These are phyloP conservation scores for Lycodopsis pacificus DNA, from an alignment of 2,797 vertebrate species.

Conservation along the genomic window DNA sequence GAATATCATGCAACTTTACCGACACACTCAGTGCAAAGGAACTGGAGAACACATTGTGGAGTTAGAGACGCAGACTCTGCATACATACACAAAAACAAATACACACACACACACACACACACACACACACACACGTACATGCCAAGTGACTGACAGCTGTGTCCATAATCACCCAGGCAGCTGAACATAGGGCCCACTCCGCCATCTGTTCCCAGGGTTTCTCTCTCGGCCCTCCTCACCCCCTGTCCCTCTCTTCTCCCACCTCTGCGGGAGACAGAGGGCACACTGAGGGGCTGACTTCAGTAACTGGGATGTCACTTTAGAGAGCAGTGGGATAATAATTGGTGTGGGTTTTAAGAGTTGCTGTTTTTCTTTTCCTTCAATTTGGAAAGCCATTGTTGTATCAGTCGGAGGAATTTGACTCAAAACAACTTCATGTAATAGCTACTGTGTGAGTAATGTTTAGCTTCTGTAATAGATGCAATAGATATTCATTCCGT, in stretches of 20 bases:
- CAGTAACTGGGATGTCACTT: conserved; percentile 46
- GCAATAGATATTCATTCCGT: conserved; percentile 24
- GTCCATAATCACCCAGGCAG: conserved; percentile 80
- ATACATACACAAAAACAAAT: conserved; percentile 18
- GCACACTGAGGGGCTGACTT: conserved; percentile 51
- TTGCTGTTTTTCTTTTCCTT: conserved; percentile 32
- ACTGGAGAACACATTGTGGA: conserved; percentile 24
- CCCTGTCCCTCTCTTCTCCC: conserved; percentile 34
- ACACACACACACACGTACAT: conserved; percentile 53
- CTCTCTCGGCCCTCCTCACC: conserved; percentile 39
- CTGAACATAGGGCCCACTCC: conserved; percentile 70
- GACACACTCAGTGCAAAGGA: conserved; percentile 42
- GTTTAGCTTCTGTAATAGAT: conserved; percentile 30
- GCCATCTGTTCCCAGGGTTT: conserved; percentile 78
- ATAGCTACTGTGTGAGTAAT: conserved; percentile 34
- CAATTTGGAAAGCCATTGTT: conserved; percentile 23
- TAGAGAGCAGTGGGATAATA: conserved; percentile 59
- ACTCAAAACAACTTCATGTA: conserved; percentile 21
- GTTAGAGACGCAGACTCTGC: conserved; percentile 12
- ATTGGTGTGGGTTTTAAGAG: conserved; percentile 46
- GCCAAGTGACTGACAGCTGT: conserved; percentile 81
- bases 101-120: conserved; percentile 21
- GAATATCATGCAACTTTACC: conserved; percentile 22
- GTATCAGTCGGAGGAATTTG: conserved; percentile 33
- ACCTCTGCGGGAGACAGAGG: conserved; percentile 53